Percentiles rank a stretch among this genome's conserved stretches.
These are phyloP conservation scores for Epicauta chinensis DNA, from an alignment of 1,140 invertebrate species.

Conservation along the genomic window DNA sequence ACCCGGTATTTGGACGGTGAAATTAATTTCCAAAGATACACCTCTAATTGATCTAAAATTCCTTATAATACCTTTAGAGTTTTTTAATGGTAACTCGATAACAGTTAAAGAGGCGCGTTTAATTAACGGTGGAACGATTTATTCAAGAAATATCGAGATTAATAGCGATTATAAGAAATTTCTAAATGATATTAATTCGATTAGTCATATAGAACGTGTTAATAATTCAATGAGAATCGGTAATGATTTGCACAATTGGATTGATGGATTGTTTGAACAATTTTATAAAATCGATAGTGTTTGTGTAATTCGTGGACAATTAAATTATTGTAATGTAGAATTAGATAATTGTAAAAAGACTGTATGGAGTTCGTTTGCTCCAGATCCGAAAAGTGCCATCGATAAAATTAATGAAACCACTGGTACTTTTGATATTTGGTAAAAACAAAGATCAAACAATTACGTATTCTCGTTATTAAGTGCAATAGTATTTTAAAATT, in stretches of 20 bases:
- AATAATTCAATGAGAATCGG: slow-evolving; percentile 53
- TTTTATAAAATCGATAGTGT: slow-evolving; percentile 63
- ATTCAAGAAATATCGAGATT: slow-evolving; percentile 50
- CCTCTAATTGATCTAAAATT: slow-evolving; percentile 70
- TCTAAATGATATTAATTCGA: slow-evolving; percentile 43
- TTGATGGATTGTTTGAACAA: slow-evolving; percentile 59
- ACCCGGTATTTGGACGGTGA: slow-evolving; percentile 81
- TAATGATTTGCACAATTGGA: slow-evolving; percentile 63
- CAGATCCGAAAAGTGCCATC: slow-evolving; percentile 81
- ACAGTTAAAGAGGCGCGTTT: slow-evolving; percentile 54
- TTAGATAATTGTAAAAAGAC: slow-evolving; percentile 61
- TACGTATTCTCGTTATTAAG: too few species aligned
- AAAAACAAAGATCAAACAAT: too few species aligned
- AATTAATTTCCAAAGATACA: too few species aligned
- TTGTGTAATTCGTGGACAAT: slow-evolving; percentile 45
- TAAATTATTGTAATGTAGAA: slow-evolving; percentile 41
- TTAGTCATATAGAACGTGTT: slow-evolving; percentile 42
- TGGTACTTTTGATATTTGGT: slow-evolving; percentile 34
- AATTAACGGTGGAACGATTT: slow-evolving; percentile 54
- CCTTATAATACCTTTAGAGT: slow-evolving; percentile 62
- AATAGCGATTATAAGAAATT: slow-evolving; percentile 51
- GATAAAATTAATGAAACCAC: slow-evolving; percentile 22
- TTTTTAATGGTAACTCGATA: slow-evolving; percentile 54
- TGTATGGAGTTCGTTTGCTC: slow-evolving; percentile 80
- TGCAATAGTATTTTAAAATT: too few species aligned